Evolutionary conservation across 2,113 vertebrate genomes (phyloP), one percentile per base, ranked within the genome.

Genomic region (Engystomops pustulosus): DNA sequence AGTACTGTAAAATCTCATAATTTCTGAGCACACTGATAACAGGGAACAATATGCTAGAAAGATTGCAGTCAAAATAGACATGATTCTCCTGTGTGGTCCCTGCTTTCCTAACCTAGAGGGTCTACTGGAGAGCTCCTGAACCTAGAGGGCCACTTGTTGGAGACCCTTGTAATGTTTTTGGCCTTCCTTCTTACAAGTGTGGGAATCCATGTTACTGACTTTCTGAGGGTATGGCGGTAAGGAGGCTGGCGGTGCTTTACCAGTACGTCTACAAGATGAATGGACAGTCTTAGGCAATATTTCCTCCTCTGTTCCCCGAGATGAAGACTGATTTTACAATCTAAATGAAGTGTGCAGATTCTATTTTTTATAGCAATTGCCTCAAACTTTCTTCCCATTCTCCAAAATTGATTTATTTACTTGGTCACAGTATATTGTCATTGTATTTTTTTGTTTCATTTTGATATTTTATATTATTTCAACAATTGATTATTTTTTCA

Each of bases 391-490:
- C 38, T 32, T 12, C 25, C 36, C 44, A 53, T 34, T 69, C 32
- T 18, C 34, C 18, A 72, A 36, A 60, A 34, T 53, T 74, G 80
- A 82, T 74, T 60, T 45, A 74, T 82, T 62, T 82, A 70, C 41
- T 60, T 72, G 55, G 15, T 18, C 23, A 23, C 32, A n/a, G 36
- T 30, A 27, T 49, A 53, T 81, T 81, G 60, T 82, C n/a, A 32
- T 60, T 74, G 2, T 51, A 23, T 23, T 53, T 34, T 23, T 36
- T 55, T 12, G 41, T 74, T 62, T 44, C 5, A 32, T 45, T 18
- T 71, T 72, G 30, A 47, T 65, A 17, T 47, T 10, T 67, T n/a
- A 34, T 25, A 0, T 15, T 47, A 14, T 69, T 49, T 36, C 41
- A 44, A 53, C 79, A 53, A 38, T 25, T 25, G 9, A 34, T 49